A percentile compares a stretch with the other conserved stretches of the same genome.
These are phyloP conservation scores for Dermatemys mawii DNA, from an alignment of 2,113 vertebrate species.

Conservation along the genomic window DNA sequence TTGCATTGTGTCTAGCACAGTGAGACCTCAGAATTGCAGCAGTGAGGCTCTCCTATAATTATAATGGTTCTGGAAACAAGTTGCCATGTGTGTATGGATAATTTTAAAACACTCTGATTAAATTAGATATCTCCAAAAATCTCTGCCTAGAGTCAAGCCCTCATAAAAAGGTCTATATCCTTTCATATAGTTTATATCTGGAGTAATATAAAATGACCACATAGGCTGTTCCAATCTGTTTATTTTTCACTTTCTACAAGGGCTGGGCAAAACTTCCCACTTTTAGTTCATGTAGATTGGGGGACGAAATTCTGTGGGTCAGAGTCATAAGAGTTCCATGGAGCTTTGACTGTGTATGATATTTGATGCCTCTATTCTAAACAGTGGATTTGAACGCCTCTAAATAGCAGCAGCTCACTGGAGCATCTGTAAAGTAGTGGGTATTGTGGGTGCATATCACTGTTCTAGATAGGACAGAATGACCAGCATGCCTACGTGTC, in stretches of 20 bases:
- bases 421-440: background rate
- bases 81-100: background rate
- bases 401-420: accelerated
- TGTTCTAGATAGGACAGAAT: background rate
- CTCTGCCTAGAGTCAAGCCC: background rate
- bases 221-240: background rate
- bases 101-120: background rate
- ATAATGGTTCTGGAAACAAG: background rate
- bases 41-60: background rate
- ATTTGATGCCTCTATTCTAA: background rate
- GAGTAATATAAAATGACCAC: background rate
- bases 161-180: background rate
- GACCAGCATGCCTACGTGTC: constrained; percentile 38
- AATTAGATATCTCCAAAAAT: background rate
- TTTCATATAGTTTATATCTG: background rate
- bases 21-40: background rate
- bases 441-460: accelerated
- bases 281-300: background rate
- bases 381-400: background rate
- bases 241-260: background rate
- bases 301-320: background rate
- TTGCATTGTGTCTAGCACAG: background rate
- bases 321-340: background rate
- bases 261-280: background rate
- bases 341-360: background rate